Evolutionary conservation across 1,140 invertebrate species (phyloP).

Genomic region (Cepaea nemoralis): DNA sequence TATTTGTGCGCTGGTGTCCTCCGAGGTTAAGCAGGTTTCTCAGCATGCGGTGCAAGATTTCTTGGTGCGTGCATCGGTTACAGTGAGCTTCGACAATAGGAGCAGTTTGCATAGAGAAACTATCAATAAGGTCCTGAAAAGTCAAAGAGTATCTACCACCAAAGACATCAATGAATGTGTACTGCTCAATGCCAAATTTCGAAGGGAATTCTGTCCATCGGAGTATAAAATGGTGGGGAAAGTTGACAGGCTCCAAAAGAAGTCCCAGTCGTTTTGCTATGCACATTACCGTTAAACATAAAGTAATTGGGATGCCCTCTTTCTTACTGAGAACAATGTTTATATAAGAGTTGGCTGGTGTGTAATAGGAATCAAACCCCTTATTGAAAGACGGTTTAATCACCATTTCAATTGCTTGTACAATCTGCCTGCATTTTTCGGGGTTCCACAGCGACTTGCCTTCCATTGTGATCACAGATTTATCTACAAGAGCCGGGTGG

Average conservation of each 20-base stretch:
- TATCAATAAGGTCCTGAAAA: background rate
- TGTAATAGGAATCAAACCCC: background rate
- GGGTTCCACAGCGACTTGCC: constrained; percentile 15
- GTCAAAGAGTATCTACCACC: background rate
- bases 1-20: background rate
- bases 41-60: background rate
- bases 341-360: constrained; percentile 3
- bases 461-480: background rate
- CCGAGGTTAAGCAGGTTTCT: background rate
- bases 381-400: background rate
- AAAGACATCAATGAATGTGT: constrained; percentile 21
- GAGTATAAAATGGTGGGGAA: constrained; percentile 2
- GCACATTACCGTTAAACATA: constrained; percentile 1
- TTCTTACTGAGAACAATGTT: constrained; percentile 12
- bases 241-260: constrained; percentile 20
- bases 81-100: background rate
- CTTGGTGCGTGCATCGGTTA: background rate
- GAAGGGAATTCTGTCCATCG: constrained; percentile 15
- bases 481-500: background rate
- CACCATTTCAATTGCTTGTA: constrained; percentile 5
- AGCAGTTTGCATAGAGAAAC: background rate
- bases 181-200: constrained; percentile 1
- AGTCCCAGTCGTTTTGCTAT: constrained; percentile 9
- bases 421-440: background rate
- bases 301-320: constrained; percentile 14